Evolutionary conservation across 2,113 vertebrate species (phyloP).

Genomic region (Leptosomus discolor): DNA sequence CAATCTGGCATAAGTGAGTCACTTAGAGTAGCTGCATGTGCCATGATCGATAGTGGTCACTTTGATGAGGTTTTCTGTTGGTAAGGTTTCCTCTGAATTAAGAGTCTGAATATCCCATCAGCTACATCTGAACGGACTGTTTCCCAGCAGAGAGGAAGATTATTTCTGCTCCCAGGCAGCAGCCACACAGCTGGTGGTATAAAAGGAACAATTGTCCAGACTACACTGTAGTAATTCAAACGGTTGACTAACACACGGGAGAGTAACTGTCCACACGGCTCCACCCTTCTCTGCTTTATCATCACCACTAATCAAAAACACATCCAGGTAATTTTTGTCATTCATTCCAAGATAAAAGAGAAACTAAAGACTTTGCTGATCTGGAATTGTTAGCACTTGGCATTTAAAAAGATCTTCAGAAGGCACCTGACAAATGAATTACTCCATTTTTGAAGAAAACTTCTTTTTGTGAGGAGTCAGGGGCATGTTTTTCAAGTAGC

Average conservation of each 20-base stretch:
- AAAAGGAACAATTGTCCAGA: background rate
- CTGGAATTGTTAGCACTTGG: background rate
- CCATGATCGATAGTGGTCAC: background rate
- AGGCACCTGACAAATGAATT: background rate
- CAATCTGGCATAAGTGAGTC: background rate
- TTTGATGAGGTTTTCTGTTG: background rate
- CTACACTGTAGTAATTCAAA: background rate
- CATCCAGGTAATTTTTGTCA: background rate
- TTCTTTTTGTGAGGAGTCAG: background rate
- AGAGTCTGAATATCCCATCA: background rate
- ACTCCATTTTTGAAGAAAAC: background rate
- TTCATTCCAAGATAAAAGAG: background rate
- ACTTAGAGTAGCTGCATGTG: background rate
- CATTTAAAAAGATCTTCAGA: background rate
- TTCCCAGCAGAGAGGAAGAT: background rate
- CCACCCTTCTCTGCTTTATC: background rate
- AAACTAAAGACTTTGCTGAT: background rate
- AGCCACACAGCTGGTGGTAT: background rate
- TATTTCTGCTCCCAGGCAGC: background rate
- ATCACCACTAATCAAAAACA: background rate
- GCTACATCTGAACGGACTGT: background rate
- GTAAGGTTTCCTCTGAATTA: background rate
- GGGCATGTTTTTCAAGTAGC: background rate
- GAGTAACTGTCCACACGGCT: background rate
- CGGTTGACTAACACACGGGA: background rate